phyloP scores from a whole-genome alignment of 2,113 vertebrate genomes.

The Phrynosoma blainvillii region DNA sequence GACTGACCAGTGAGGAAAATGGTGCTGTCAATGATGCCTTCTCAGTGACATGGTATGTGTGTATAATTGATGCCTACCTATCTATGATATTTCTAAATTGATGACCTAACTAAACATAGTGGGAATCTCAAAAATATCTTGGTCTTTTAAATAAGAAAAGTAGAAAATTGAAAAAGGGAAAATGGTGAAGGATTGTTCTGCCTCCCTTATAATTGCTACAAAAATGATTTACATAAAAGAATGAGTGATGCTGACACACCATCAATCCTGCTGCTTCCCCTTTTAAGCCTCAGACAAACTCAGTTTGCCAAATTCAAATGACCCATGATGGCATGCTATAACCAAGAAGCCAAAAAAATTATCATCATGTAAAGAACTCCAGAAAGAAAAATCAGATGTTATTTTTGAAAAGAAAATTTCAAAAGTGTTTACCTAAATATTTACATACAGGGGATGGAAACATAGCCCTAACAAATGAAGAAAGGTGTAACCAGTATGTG shows the following conservation, averaged over 20 bases:
- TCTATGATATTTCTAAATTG: slow-evolving; percentile 15
- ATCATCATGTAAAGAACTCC: slow-evolving; percentile 19
- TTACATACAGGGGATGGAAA: neutral
- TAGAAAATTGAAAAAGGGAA: neutral
- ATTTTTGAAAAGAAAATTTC: neutral
- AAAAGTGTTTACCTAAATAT: neutral
- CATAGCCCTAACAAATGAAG: neutral
- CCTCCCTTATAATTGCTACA: slow-evolving; percentile 14
- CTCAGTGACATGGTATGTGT: neutral
- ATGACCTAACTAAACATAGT: slow-evolving; percentile 21
- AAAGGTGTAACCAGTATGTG: neutral
- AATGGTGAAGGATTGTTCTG: neutral
- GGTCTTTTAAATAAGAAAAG: neutral
- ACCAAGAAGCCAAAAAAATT: slow-evolving; percentile 35
- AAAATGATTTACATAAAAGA: slow-evolving; percentile 12
- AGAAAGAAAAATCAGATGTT: neutral
- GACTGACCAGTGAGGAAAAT: neutral
- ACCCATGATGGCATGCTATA: neutral
- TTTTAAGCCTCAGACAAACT: neutral
- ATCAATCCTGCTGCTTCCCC: neutral
- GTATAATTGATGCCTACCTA: neutral
- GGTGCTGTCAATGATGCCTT: neutral
- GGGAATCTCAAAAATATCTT: slow-evolving; percentile 4
- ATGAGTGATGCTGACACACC: slow-evolving; percentile 34
- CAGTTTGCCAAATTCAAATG: slow-evolving; percentile 29